phyloP scores from a whole-genome alignment of 2,888 invertebrate species.

The Cantharis flavilabris region DNA sequence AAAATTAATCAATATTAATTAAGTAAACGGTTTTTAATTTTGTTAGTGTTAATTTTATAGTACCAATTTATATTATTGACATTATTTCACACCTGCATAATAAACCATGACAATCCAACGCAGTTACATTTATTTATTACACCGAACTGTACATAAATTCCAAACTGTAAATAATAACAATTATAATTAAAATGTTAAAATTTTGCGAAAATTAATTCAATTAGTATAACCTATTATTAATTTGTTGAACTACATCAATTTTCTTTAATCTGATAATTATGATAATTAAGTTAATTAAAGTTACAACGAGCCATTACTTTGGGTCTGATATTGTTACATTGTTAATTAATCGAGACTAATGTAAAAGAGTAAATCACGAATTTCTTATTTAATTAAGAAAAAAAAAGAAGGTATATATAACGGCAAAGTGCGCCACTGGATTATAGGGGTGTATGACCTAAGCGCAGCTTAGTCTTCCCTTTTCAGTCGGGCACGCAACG shows the following conservation, averaged over 20 bases:
- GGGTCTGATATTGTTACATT: not conserved
- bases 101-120: not conserved
- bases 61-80: not conserved
- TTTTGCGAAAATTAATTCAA: not conserved
- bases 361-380: not conserved
- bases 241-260: not conserved
- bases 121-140: not conserved
- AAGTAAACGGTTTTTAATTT: not conserved
- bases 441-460: conserved; percentile 26
- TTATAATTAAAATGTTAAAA: not conserved
- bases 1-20: not conserved
- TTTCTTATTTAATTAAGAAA: not conserved
- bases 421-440: conserved; percentile 11
- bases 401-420: not conserved
- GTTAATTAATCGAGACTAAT: not conserved
- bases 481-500: conserved; percentile 23
- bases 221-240: not conserved
- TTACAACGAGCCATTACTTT: not conserved
- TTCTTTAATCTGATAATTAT: not conserved
- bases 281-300: not conserved
- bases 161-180: not conserved
- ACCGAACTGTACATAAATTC: not conserved
- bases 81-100: not conserved
- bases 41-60: not conserved
- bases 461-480: conserved; percentile 10